Evolutionary conservation across 2,797 vertebrate genomes (phyloP), one percentile per base, ranked within the genome.

Genomic region (Leptodon cayanensis): DNA sequence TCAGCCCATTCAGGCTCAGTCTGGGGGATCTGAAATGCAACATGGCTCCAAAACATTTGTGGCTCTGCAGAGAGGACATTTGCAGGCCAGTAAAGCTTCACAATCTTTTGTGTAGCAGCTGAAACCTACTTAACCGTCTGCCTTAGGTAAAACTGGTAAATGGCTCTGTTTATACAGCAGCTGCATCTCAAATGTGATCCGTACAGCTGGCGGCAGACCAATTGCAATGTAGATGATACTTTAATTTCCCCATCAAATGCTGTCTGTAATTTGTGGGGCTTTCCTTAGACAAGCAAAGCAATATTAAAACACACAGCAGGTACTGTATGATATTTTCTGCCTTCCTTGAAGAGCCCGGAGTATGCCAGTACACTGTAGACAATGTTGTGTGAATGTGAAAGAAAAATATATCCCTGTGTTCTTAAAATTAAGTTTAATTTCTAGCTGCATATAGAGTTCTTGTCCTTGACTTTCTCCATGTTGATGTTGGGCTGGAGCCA

Each of bases 401-500:
- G 69, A 95, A 96, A 94, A 90, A 96, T 69, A 92, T 37, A 92
- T 91, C 66, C 24, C 28, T 31, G 70, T 76, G 69, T 92, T 91
- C 90, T 92, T 83, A 90, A 97, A 97, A 88, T 95, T 79, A 87
- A 79, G 67, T 79, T 93, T 93, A 90, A 89, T 95, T 97, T 94
- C 74, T 83, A 77, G 46, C 72, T 88, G 54, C 58, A 62, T 94
- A 46, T 57, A 78, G 74, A 83, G 83, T 65, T 44, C 76, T 65
- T 65, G 59, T 86, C 76, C 87, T 81, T 89, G 69, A 80, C 39
- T 94, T 92, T 40, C 50, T 94, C 46, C 54, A 2, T 95, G 81
- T 96, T 97, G 95, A 62, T 93, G n/a, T 97, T 97, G 95, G 95
- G 57, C 59, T 62, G 52, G 39, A 93, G 96, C 97, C 95, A 97